Percentiles rank a stretch among this genome's conserved stretches.
Evolutionary conservation across 2,888 invertebrate species (phyloP).

Genomic region (Nomada hirtipes): DNA sequence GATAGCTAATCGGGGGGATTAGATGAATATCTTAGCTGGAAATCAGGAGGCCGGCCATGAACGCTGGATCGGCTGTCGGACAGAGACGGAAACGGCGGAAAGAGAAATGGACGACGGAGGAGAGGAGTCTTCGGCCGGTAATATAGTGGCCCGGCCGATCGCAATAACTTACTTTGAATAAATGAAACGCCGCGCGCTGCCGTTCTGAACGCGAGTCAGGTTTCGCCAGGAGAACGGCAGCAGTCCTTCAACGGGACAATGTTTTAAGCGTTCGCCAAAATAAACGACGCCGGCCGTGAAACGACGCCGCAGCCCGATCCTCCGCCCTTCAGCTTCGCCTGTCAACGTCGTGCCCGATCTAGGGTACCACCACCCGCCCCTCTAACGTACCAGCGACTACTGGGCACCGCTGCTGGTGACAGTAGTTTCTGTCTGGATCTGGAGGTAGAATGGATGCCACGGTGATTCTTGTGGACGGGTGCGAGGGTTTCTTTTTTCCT

Average conservation of each 20-base stretch:
- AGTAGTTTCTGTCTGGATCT: conserved; percentile 23
- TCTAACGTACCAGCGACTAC: conserved; percentile 42
- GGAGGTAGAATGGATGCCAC: background rate
- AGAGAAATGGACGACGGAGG: conserved; percentile 70
- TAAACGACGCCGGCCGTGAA: conserved; percentile 72
- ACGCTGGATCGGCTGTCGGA: conserved; percentile 32
- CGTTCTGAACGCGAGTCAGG: conserved; percentile 78
- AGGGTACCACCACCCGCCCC: conserved; percentile 39
- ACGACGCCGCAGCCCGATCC: conserved; percentile 40
- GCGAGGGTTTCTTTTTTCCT: background rate
- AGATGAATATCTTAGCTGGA: conserved; percentile 81
- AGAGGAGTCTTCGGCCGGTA: conserved; percentile 77
- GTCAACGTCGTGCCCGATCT: conserved; percentile 64
- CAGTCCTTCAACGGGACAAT: conserved; percentile 78
- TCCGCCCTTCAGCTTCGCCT: conserved; percentile 41
- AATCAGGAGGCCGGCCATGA: conserved; percentile 69
- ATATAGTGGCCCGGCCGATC: conserved; percentile 80
- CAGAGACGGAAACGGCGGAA: conserved; percentile 63
- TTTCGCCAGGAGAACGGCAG: conserved; percentile 71
- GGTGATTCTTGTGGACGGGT: background rate
- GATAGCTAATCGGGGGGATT: conserved; percentile 75
- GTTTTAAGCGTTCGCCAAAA: conserved; percentile 77
- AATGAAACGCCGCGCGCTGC: conserved; percentile 80
- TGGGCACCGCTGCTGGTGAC: conserved; percentile 25
- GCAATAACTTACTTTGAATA: conserved; percentile 83